phyloP scores from a whole-genome alignment of 2,113 vertebrate genomes.

The Thalassarche chlororhynchos region DNA sequence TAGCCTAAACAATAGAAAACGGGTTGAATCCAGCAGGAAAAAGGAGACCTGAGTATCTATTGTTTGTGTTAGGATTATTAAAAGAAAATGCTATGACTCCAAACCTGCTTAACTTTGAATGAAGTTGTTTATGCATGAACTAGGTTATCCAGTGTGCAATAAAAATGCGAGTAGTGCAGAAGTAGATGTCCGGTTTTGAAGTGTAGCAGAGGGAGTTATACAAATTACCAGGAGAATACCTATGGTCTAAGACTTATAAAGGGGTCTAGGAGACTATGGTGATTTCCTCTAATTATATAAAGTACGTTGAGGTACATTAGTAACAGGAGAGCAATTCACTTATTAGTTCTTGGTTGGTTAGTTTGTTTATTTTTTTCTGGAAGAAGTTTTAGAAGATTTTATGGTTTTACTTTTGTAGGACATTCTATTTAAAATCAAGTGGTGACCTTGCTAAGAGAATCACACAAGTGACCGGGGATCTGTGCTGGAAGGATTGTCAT shows the following conservation, averaged over 20 bases:
- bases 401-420: neutral
- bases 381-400: neutral
- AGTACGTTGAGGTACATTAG: neutral
- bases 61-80: neutral
- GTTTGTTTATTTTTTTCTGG: neutral
- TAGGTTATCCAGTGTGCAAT: neutral
- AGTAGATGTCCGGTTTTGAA: neutral
- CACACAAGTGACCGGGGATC: neutral
- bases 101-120: neutral
- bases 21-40: slow-evolving; percentile 7
- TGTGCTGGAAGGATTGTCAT: neutral
- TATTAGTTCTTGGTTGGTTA: neutral
- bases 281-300: neutral
- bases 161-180: neutral
- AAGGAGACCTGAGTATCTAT: neutral
- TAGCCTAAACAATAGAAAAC: slow-evolving; percentile 61
- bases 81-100: neutral
- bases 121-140: neutral
- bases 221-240: neutral
- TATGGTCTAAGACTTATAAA: neutral
- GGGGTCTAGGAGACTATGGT: neutral
- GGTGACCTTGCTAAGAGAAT: neutral
- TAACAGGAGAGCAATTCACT: neutral
- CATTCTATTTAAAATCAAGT: neutral
- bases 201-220: neutral